Base-by-base conservation (phyloP, 2,888 invertebrate genomes). In the Erebia palarica region DNA sequence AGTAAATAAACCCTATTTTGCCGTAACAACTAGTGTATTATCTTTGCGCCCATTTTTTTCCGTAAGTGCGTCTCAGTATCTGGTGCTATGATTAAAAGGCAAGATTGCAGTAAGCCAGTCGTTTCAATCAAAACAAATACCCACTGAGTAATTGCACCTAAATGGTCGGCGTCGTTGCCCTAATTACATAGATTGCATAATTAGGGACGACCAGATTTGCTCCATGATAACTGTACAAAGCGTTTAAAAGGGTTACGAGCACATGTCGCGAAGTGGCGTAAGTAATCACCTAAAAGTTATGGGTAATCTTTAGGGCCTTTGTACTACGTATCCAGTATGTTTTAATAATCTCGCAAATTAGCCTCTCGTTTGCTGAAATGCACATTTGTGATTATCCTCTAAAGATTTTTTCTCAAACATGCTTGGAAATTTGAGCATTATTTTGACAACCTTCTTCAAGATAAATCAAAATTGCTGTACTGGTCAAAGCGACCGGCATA, bases 161-260 rank as follows among this genome's bases (percentile, higher is more conserved):
- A 65, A 65, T 44, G 42, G 55, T 44, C 44, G 65, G 44, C 65
- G 44, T 65, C 18, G 65, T 44, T 65, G 55, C 65, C 55, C 65
- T 65, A 57, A 65, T 65, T 65, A 44, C 57, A 65, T 42, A 57
- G 65, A 65, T 65, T 65, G 65, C 57, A 53, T 65, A 65, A 65
- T 55, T 65, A 65, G 65, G 57, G 55, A 44, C 65, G 18, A 55
- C 55, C 57, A 65, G 57, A 63, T 63, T 63, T 63, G 44, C 47
- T 44, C 18, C 13, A 49, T 11, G 63, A 63, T 63, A 63, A 16
- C 44, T 1, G 16, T 18, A 63, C 63, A 63, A 49, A 49, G 61
- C 18, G 21, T 60, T 60, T 42, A n/a, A n/a, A 60, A 60, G 44
- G 44, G 47, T 47, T 21, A 63, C 42, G 61, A 11, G 13, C 13